These are phyloP conservation scores for Euthynnus affinis DNA, from an alignment of 2,797 vertebrate genomes.

Conservation along the genomic window DNA sequence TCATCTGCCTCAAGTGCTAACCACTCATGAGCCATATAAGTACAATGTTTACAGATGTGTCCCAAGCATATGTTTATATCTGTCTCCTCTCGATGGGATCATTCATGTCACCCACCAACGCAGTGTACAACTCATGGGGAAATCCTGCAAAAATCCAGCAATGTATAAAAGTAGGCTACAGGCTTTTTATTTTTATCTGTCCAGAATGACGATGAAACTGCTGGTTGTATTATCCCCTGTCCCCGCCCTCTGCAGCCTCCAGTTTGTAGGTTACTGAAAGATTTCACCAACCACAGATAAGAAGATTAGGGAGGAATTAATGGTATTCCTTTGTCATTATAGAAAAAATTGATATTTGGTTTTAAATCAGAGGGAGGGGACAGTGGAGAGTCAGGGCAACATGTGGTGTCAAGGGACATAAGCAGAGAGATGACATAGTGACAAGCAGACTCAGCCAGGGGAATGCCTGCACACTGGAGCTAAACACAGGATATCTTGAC, in stretches of 20 bases:
- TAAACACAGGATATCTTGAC: conserved; percentile 64
- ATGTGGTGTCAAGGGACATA: conserved; percentile 69
- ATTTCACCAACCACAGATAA: conserved; percentile 87
- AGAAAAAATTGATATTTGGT: conserved; percentile 89
- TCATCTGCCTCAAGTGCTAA: conserved; percentile 18
- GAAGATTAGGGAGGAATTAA: conserved; percentile 91
- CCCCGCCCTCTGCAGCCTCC: conserved; percentile 68
- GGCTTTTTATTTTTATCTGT: conserved; percentile 76
- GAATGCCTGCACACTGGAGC: conserved; percentile 58
- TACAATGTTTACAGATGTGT: conserved; percentile 50
- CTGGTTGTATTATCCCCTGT: conserved; percentile 68
- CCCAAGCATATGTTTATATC: conserved; percentile 65
- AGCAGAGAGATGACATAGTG: conserved; percentile 72
- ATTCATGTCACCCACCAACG: conserved; percentile 35
- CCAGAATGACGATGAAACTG: conserved; percentile 77
- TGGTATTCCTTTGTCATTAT: conserved; percentile 89
- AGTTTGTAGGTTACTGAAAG: conserved; percentile 89
- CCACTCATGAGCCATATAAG: conserved; percentile 40
- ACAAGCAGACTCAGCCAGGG: conserved; percentile 54
- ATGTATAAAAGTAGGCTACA: conserved; percentile 74
- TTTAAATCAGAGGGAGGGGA: conserved; percentile 82
- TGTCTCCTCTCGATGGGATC: conserved; percentile 45
- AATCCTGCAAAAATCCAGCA: conserved; percentile 64
- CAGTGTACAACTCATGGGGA: conserved; percentile 44
- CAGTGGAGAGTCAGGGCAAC: conserved; percentile 61